A percentile compares a stretch with the other conserved stretches of the same genome.
Conservation (phyloP, 2,888 invertebrate species). For the Sepioteuthis lessoniana region DNA sequence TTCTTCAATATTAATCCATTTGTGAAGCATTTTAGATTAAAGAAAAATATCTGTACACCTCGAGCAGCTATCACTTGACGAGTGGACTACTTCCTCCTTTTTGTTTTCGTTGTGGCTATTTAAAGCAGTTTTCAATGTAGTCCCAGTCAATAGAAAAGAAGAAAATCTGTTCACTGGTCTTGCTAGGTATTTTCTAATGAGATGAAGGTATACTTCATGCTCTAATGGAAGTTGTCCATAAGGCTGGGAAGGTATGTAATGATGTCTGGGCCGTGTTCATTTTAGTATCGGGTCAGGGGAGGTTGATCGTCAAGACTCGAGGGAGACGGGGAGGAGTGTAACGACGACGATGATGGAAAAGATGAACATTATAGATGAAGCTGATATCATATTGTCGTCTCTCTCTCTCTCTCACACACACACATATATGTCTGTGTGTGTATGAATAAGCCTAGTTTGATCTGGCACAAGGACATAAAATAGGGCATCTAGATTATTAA, state of each 20-base stretch:
- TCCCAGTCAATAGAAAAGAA: background rate
- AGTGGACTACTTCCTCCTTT: background rate
- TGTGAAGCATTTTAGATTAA: background rate
- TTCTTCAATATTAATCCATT: background rate
- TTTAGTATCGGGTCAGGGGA: background rate
- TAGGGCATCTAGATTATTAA: too few species aligned
- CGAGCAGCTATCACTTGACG: background rate
- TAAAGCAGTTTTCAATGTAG: background rate
- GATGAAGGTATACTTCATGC: background rate
- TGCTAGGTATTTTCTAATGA: background rate
- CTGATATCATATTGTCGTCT: background rate
- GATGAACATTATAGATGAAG: background rate
- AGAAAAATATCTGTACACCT: background rate
- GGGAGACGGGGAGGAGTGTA: background rate
- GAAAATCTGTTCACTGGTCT: background rate
- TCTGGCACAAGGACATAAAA: too few species aligned
- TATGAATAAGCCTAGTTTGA: too few species aligned
- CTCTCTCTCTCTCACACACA: background rate
- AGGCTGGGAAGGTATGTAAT: constrained; percentile 5
- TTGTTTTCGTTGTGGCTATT: background rate
- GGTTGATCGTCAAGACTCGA: background rate
- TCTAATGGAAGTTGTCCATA: background rate
- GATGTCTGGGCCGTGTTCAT: background rate
- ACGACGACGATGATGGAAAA: background rate
- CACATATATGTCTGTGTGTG: background rate